Conservation (phyloP, 2,113 vertebrate genomes). For the Antennarius striatus region DNA sequence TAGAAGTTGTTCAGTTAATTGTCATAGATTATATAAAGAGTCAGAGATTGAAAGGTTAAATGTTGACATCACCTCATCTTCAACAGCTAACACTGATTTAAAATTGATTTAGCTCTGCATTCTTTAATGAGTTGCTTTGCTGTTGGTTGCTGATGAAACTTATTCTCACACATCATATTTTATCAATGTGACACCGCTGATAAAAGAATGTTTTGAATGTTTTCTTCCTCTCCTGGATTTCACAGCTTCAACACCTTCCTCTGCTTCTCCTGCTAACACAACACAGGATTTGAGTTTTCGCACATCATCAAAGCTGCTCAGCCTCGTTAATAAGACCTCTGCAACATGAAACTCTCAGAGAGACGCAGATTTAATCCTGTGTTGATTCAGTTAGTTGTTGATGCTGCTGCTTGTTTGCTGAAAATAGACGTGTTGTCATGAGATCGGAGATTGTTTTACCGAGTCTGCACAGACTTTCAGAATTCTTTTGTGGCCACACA, state of each 20-base stretch:
- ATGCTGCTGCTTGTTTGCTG: conserved; percentile 40
- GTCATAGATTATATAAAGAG: too few relatives aligned
- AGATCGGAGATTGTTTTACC: conserved; percentile 4
- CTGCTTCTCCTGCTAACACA: conserved; percentile 29
- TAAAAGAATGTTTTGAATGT: not conserved
- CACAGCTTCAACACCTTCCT: conserved; percentile 24
- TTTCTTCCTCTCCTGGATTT: conserved; percentile 3
- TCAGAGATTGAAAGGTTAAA: too few relatives aligned
- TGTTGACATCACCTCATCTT: too few relatives aligned
- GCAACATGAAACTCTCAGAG: conserved; percentile 10
- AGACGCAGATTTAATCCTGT: conserved; percentile 37
- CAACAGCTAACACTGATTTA: not conserved
- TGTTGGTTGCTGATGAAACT: not conserved
- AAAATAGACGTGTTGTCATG: conserved; percentile 28
- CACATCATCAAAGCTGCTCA: conserved; percentile 35
- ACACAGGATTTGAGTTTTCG: conserved; percentile 31
- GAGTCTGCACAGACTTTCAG: not conserved
- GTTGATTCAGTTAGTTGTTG: conserved; percentile 51
- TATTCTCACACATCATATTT: not conserved
- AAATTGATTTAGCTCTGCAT: not conserved
- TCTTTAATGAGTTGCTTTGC: not conserved
- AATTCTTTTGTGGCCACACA: too few relatives aligned
- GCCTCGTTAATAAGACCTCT: conserved; percentile 27
- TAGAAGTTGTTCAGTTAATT: not conserved
- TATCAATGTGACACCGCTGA: conserved; percentile 22